Evolutionary conservation across 2,113 vertebrate genomes (phyloP).

Genomic region (Chaenocephalus aceratus): DNA sequence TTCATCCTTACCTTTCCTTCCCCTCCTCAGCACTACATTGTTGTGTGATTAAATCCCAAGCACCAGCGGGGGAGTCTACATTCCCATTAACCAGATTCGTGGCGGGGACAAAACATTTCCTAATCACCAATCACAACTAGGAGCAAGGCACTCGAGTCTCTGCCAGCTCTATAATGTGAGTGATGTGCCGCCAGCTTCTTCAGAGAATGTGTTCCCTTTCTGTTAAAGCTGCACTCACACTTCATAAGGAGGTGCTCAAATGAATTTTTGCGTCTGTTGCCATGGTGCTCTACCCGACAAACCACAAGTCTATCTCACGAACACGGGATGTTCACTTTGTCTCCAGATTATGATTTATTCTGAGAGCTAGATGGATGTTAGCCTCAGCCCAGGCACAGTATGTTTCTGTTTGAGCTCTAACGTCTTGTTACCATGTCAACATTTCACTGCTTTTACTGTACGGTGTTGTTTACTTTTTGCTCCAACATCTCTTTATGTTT

Average conservation of each 20-base stretch:
- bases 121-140: slow-evolving; percentile 78
- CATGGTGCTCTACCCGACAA: slow-evolving; percentile 45
- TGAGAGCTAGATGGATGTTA: slow-evolving; percentile 9
- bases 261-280: slow-evolving; percentile 54
- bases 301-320: slow-evolving; percentile 9
- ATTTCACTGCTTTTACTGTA: no score
- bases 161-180: slow-evolving; percentile 60
- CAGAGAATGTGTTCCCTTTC: slow-evolving; percentile 32
- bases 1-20: slow-evolving; percentile 66
- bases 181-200: slow-evolving; percentile 63
- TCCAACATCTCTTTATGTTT: background rate
- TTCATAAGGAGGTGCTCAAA: slow-evolving; percentile 49
- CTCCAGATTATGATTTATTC: slow-evolving; percentile 28
- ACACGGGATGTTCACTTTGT: slow-evolving; percentile 36
- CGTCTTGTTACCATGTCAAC: background rate
- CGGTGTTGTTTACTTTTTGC: background rate
- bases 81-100: slow-evolving; percentile 76
- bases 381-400: no score
- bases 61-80: slow-evolving; percentile 69
- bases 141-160: slow-evolving; percentile 59
- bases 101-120: slow-evolving; percentile 71
- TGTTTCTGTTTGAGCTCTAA: background rate
- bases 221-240: slow-evolving; percentile 62
- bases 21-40: slow-evolving; percentile 75
- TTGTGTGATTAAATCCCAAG: slow-evolving; percentile 85